Percentiles rank a stretch among this genome's conserved stretches.
phyloP scores from a whole-genome alignment of 2,113 vertebrate genomes.

The Embiotoca jacksoni region DNA sequence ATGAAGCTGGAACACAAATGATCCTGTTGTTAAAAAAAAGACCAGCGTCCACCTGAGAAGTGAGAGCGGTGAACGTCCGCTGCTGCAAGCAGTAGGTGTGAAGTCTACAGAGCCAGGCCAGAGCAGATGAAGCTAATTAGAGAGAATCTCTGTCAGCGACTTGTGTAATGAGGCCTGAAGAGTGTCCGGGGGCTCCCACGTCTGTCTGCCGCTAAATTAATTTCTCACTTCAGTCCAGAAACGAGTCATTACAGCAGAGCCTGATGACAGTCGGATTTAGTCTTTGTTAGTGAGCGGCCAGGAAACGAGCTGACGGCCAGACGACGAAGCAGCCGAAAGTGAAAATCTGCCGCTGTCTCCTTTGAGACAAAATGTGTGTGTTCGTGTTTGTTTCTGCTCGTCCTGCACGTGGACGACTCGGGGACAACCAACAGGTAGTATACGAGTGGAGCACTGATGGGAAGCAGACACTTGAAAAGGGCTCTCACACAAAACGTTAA shows the following conservation, averaged over 20 bases:
- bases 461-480: background rate
- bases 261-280: conserved; percentile 13
- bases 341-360: background rate
- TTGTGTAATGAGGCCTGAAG: conserved; percentile 54
- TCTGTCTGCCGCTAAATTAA: conserved; percentile 28
- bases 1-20: background rate
- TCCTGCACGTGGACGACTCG: conserved; percentile 28
- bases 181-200: background rate
- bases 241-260: conserved; percentile 25
- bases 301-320: background rate
- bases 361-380: conserved; percentile 1
- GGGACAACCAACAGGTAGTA: conserved; percentile 46
- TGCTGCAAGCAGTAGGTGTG: conserved; percentile 42
- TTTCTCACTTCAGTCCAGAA: conserved; percentile 29
- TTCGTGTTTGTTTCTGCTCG: conserved; percentile 39
- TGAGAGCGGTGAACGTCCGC: background rate
- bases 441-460: background rate
- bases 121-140: conserved; percentile 49
- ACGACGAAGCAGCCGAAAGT: background rate
- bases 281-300: background rate
- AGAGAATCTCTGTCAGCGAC: conserved; percentile 17
- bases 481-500: background rate
- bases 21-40: background rate
- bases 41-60: conserved; percentile 4
- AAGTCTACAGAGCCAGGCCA: conserved; percentile 12